A percentile compares a stretch with the other conserved stretches of the same genome.
phyloP scores from a whole-genome alignment of 2,797 vertebrate species.

The Pseudochirops corinnae region DNA sequence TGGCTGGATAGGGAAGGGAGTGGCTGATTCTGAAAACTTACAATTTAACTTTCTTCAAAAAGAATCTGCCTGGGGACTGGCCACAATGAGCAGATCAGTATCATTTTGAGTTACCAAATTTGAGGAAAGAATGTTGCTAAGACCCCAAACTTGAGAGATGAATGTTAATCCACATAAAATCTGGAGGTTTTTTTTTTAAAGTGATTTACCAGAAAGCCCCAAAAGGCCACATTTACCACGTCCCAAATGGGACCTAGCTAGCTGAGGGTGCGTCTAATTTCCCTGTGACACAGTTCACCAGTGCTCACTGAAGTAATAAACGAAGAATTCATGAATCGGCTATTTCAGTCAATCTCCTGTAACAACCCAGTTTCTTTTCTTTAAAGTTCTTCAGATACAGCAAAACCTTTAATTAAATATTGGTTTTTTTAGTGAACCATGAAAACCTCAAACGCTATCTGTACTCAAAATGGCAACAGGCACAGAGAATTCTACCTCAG shows the following conservation, averaged over 20 bases:
- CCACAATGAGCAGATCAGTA: background rate
- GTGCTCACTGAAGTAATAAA: background rate
- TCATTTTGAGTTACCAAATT: background rate
- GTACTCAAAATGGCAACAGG: background rate
- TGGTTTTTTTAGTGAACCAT: slow-evolving; percentile 14
- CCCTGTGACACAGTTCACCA: background rate
- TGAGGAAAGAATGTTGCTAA: background rate
- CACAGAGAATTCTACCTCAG: background rate
- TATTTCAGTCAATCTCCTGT: background rate
- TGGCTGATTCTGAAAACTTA: background rate
- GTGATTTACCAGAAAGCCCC: background rate
- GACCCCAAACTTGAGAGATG: background rate
- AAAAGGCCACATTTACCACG: background rate
- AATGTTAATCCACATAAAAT: background rate
- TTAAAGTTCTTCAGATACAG: background rate
- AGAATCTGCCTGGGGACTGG: background rate
- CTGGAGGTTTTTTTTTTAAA: background rate
- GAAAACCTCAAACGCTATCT: background rate
- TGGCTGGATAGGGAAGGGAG: background rate
- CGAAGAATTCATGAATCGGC: background rate
- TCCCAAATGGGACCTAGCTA: background rate
- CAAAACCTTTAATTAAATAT: slow-evolving; percentile 21
- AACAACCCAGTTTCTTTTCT: background rate
- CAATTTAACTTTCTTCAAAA: slow-evolving; percentile 1
- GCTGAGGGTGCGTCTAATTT: background rate